Evolutionary conservation across 2,888 invertebrate species (phyloP).

Genomic region (Terebella lapidaria): DNA sequence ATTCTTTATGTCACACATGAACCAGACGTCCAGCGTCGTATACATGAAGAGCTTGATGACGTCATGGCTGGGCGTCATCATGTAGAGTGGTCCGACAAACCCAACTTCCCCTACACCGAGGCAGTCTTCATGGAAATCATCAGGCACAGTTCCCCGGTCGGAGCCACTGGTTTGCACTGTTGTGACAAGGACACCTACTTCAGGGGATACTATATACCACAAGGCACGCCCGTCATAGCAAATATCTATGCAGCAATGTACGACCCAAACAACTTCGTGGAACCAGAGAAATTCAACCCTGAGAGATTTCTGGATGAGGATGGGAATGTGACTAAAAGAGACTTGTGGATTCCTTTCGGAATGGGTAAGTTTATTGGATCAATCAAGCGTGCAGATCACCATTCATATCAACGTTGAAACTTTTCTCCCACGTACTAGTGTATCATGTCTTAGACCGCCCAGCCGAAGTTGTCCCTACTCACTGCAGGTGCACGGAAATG

Average conservation of each 20-base stretch:
- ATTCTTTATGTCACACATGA: conserved; percentile 36
- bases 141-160: conserved; percentile 36
- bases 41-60: conserved; percentile 34
- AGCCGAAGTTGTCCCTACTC: too few relatives aligned
- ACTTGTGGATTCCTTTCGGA: too few relatives aligned
- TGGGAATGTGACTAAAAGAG: too few relatives aligned
- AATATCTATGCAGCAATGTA: conserved; percentile 39
- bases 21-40: conserved; percentile 33
- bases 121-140: conserved; percentile 36
- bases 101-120: conserved; percentile 34
- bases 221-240: conserved; percentile 35
- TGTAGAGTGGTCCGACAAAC: conserved; percentile 29
- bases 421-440: too few relatives aligned
- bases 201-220: conserved; percentile 30
- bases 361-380: too few relatives aligned
- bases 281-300: conserved; percentile 38
- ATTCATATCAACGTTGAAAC: too few relatives aligned
- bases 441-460: too few relatives aligned
- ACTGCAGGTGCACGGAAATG: too few relatives aligned
- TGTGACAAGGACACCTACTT: conserved; percentile 28
- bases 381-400: too few relatives aligned
- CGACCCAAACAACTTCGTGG: conserved; percentile 31
- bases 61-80: conserved; percentile 23
- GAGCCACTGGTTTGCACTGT: conserved; percentile 31
- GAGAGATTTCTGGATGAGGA: conserved; percentile 31